These are phyloP conservation scores for Tribolium madens DNA, from an alignment of 1,140 invertebrate genomes.

Conservation along the genomic window DNA sequence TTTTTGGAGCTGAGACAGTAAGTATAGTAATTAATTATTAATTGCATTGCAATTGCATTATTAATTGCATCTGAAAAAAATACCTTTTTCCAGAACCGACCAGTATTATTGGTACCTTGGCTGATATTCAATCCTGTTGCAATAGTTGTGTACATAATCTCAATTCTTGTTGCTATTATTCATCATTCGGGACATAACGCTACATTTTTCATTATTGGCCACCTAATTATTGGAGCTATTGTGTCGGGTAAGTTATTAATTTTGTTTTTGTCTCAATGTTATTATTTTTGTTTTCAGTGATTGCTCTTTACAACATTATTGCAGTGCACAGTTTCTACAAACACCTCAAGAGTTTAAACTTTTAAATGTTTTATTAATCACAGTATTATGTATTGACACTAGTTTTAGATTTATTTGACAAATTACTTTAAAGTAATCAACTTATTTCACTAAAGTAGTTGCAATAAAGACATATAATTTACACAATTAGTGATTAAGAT, in stretches of 20 bases:
- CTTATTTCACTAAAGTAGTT: neutral
- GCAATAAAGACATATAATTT: neutral
- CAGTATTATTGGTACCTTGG: slow-evolving; percentile 60
- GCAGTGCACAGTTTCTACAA: slow-evolving; percentile 54
- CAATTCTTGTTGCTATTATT: slow-evolving; percentile 57
- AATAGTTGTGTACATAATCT: slow-evolving; percentile 56
- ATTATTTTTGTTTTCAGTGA: slow-evolving; percentile 54
- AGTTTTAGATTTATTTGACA: slow-evolving; percentile 12
- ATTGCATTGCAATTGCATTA: no score
- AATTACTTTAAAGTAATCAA: neutral
- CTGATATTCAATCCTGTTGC: slow-evolving; percentile 58
- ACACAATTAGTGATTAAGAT: neutral
- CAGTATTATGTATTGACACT: slow-evolving; percentile 32
- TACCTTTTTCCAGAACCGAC: slow-evolving; percentile 57
- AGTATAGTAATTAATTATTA: no score
- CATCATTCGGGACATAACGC: slow-evolving; percentile 56
- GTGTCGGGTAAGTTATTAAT: slow-evolving; percentile 54
- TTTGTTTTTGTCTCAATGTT: neutral
- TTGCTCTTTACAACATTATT: slow-evolving; percentile 51
- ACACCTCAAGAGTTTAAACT: slow-evolving; percentile 55
- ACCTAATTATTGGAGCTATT: slow-evolving; percentile 53
- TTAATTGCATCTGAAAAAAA: no score
- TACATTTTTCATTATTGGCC: slow-evolving; percentile 56
- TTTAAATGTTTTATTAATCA: slow-evolving; percentile 44
- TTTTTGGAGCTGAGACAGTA: slow-evolving; percentile 62